Percentiles rank a stretch among this genome's conserved stretches.
These are phyloP conservation scores for Drosophila longiperda DNA, from an alignment of 2,888 invertebrate species.

Conservation along the genomic window DNA sequence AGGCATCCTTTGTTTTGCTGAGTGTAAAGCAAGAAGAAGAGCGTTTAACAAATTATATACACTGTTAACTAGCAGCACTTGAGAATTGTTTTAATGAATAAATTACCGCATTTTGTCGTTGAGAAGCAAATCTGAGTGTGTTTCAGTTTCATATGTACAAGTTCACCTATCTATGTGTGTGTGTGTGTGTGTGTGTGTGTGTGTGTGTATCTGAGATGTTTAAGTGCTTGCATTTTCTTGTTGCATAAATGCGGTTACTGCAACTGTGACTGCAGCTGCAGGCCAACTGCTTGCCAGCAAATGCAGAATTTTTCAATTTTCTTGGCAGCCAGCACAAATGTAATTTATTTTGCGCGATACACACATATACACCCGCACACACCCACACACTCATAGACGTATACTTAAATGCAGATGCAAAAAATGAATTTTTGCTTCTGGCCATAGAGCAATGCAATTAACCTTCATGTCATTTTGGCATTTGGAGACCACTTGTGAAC, in stretches of 20 bases:
- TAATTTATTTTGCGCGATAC: conserved; percentile 64
- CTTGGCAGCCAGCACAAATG: conserved; percentile 68
- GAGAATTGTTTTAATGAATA: conserved; percentile 13
- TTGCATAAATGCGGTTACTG: conserved; percentile 27
- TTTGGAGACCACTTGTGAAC: conserved; percentile 67
- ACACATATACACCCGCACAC: conserved; percentile 10
- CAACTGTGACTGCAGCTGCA: conserved; percentile 43
- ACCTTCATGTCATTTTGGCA: conserved; percentile 78
- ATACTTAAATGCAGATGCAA: conserved; percentile 50
- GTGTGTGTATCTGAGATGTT: neutral
- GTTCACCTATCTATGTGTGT: conserved; percentile 2
- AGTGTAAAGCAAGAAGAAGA: no score
- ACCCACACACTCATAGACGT: neutral
- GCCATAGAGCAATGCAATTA: conserved; percentile 69
- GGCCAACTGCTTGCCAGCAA: conserved; percentile 58
- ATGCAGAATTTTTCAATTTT: conserved; percentile 73
- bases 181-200: neutral
- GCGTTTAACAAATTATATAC: neutral
- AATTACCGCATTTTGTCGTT: conserved; percentile 1
- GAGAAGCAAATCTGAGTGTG: neutral
- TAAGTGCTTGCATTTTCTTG: conserved; percentile 1
- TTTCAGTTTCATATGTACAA: neutral
- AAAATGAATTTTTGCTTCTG: conserved; percentile 38
- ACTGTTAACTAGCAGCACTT: conserved; percentile 6
- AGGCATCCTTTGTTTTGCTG: no score